Base-by-base conservation (phyloP, 2,797 vertebrate species). In the Ptychobarbus kaznakovi region DNA sequence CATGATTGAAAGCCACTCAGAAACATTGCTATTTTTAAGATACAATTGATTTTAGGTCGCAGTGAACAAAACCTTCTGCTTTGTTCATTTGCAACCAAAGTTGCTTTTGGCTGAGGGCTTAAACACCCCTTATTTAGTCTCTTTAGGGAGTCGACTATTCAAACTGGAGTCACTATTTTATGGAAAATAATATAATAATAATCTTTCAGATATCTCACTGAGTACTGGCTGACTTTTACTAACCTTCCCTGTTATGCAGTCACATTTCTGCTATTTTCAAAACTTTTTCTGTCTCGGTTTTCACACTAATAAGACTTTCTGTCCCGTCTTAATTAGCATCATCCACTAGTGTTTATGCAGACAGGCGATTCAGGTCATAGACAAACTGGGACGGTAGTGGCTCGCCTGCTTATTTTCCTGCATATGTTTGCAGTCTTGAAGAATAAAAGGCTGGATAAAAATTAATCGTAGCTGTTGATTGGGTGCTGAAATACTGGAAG, bases 281-380 rank as follows among this genome's bases (percentile, higher is more conserved):
- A 77, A 83, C 87, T 91, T 90, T 90, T 90, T 90, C 87, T 63
- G 44, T 61, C 56, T 65, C 46, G 38, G 80, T 90, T 87, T 82
- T 38, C 40, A 49, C 68, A 74, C 75, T 86, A 88, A 88, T 69
- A 80, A 81, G 78, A 86, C 80, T 85, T 83, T 63, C 86, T 70
- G 72, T 70, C 28, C 32, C 4, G 11, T 86, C 89, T 92, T 93
- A 94, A 95, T 94, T 95, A 94, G 92, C 93, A 92, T 92, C 91
- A 94, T 90, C 88, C 88, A 74, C 87, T 69, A 87, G 91, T 94
- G 92, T 94, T 95, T 94, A 92, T 92, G 89, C 86, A 89, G 81
- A 88, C 90, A 65, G 89, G 88, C 89, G 92, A 93, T 93, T 92
- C 90, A 92, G 93, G 93, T 94, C 94, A 94, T 93, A 92, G 93